Percentiles rank a stretch among this genome's conserved stretches.
Evolutionary conservation across 2,113 vertebrate genomes (phyloP).

Genomic region (Thryonomys swinderianus): DNA sequence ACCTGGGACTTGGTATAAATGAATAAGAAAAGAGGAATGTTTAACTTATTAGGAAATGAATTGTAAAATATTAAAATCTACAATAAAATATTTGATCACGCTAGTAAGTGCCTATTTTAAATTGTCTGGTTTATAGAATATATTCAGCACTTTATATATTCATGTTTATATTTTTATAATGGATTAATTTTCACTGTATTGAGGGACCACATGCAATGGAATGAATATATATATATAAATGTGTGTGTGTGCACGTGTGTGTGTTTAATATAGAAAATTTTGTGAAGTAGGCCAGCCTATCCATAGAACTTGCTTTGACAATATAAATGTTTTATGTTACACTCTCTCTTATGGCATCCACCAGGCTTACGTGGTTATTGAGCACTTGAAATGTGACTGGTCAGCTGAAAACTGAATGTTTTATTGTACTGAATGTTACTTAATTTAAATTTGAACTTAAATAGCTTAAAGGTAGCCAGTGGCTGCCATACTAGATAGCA

Average conservation of each 20-base stretch:
- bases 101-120: slow-evolving; percentile 40
- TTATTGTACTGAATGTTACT: background rate
- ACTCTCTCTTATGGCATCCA: background rate
- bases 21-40: background rate
- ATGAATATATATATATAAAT: background rate
- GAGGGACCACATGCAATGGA: background rate
- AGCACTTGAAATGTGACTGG: background rate
- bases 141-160: slow-evolving; percentile 10
- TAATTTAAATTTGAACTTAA: background rate
- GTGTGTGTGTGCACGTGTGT: slow-evolving; percentile 47
- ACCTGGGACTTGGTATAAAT: background rate
- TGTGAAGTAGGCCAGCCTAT: background rate
- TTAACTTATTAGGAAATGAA: slow-evolving; percentile 8
- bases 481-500: background rate
- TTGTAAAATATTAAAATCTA: background rate
- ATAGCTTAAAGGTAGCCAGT: background rate
- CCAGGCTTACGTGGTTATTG: background rate
- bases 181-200: slow-evolving; percentile 51
- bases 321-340: background rate
- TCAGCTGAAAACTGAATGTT: background rate
- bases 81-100: background rate
- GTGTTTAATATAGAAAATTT: slow-evolving; percentile 56
- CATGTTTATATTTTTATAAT: slow-evolving; percentile 66
- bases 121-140: slow-evolving; percentile 24
- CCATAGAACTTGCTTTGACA: background rate